Base-by-base conservation (phyloP, 2,113 vertebrate genomes). In the Lophochroa leadbeateri region DNA sequence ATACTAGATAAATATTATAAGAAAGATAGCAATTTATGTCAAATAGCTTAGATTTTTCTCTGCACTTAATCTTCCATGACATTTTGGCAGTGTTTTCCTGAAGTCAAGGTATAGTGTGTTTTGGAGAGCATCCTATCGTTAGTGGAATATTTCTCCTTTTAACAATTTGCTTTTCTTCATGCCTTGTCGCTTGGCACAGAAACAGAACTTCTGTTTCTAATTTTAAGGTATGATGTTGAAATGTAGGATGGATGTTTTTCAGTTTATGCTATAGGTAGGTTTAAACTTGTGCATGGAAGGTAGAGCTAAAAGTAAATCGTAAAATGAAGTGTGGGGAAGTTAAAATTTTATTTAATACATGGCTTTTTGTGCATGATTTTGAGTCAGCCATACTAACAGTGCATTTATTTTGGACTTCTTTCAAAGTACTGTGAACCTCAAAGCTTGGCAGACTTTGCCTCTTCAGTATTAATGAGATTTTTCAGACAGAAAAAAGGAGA, bases 371-470 rank as follows among this genome's bases (percentile, higher is more conserved):
- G 82, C 3, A 1, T 67, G 33, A 78, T 80, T 93, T 88, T 35
- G 74, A 91, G 64, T 84, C 60, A 61, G 68, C 72, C 39, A 31
- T 78, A 41, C 64, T 95, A 60, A 25, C 86, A 86, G 50, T 55
- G 20, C 29, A 12, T 92, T 91, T 94, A 46, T 94, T 90, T 92
- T 91, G 70, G 74, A 68, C 35, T 82, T 83, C 27, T 85, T 91
- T 88, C 63, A 29, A 75, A 90, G 47, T 50, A 50, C 80, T 29
- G 27, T 76, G 76, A 84, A 24, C 33, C 55, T 94, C 60, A 70
- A 76, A 92, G 80, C 83, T 81, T 81, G 69, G 35, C 86, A 94
- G 60, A 70, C 60, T 91, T 88, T 67, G 27, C 46, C 25, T 79
- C 17, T 55, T 82, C 35, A 44, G 64, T 33, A 64, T 85, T 94